Evolutionary conservation across 2,113 vertebrate genomes (phyloP).

Genomic region (Propithecus coquereli): DNA sequence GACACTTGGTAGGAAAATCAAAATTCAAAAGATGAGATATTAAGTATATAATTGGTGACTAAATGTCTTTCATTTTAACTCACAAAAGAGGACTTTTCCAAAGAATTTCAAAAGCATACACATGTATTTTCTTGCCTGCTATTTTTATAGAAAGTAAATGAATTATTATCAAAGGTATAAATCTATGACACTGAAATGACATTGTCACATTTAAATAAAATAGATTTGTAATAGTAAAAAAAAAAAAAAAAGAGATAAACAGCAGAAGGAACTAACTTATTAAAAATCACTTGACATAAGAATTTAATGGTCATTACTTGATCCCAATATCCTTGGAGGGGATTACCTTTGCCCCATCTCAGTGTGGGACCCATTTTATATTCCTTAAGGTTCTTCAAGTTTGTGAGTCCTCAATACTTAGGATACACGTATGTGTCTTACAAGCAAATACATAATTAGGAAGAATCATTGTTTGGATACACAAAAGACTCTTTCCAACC

Average conservation of each 20-base stretch:
- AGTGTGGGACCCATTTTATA: background rate
- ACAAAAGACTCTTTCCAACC: background rate
- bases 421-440: background rate
- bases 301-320: background rate
- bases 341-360: background rate
- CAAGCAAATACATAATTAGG: constrained; percentile 35
- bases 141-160: constrained; percentile 55
- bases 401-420: background rate
- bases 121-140: background rate
- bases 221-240: background rate
- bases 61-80: background rate
- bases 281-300: constrained; percentile 36
- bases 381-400: background rate
- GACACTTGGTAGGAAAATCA: background rate
- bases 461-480: background rate
- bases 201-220: constrained; percentile 40
- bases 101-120: constrained; percentile 12
- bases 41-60: background rate
- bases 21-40: background rate
- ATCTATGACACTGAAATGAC: constrained; percentile 34
- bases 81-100: background rate
- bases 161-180: constrained; percentile 27
- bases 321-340: background rate
- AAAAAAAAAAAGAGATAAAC: too few species aligned
- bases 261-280: constrained; percentile 1